Evolutionary conservation across 2,797 vertebrate genomes (phyloP).

Genomic region (Cyprinodon diabolis): DNA sequence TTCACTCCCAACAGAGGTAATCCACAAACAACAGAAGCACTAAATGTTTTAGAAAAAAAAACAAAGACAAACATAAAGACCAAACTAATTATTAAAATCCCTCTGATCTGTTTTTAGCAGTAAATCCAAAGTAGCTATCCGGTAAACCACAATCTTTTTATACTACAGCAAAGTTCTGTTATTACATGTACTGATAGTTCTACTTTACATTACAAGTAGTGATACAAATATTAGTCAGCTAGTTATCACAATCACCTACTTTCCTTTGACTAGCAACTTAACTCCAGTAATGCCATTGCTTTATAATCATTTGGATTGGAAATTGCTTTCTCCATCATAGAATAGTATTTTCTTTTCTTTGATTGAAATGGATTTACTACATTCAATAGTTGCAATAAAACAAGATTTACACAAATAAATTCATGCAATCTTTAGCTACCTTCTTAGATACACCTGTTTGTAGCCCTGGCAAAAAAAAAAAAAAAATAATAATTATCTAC

Average conservation of each 20-base stretch:
- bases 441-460: too few species aligned
- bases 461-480: too few species aligned
- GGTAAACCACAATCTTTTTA: constrained; percentile 7
- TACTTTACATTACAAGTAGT: background rate
- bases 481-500: too few species aligned
- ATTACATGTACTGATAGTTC: background rate
- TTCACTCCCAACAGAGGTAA: constrained; percentile 30
- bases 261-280: background rate
- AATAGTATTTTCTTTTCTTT: too few species aligned
- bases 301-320: background rate
- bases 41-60: constrained; percentile 25
- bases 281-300: background rate
- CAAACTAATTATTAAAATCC: constrained; percentile 23
- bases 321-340: background rate
- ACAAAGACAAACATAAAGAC: constrained; percentile 14
- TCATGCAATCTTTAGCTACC: too few species aligned
- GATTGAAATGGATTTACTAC: too few species aligned
- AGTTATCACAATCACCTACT: too few species aligned
- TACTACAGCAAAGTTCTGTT: background rate
- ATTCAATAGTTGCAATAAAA: too few species aligned
- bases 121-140: constrained; percentile 17
- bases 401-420: too few species aligned
- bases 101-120: constrained; percentile 10
- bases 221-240: background rate
- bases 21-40: constrained; percentile 26